A percentile compares a stretch with the other conserved stretches of the same genome.
phyloP scores from a whole-genome alignment of 2,888 invertebrate species.

The Notodonta ziczac region DNA sequence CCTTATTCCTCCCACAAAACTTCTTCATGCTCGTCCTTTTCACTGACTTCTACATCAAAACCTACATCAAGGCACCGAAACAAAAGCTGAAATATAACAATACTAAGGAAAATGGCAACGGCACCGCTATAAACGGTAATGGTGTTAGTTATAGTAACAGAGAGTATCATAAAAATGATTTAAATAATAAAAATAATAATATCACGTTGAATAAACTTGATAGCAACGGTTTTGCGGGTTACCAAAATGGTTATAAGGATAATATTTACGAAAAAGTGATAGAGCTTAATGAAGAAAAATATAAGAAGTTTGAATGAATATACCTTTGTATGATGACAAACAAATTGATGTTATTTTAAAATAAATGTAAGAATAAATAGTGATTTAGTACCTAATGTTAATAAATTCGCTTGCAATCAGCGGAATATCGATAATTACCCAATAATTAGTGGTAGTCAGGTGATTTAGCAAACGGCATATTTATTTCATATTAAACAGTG shows the following conservation, averaged over 20 bases:
- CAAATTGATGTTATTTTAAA: not conserved
- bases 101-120: not conserved
- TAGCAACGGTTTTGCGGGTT: not conserved
- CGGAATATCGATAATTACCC: too few relatives aligned
- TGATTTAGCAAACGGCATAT: too few relatives aligned
- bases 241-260: not conserved
- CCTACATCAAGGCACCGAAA: conserved; percentile 78
- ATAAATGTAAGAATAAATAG: too few relatives aligned
- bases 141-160: not conserved
- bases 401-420: too few relatives aligned
- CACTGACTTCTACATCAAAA: conserved; percentile 87
- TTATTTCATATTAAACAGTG: too few relatives aligned
- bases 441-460: too few relatives aligned
- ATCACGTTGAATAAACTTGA: not conserved
- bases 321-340: not conserved
- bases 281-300: not conserved
- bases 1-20: conserved; percentile 86
- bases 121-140: not conserved
- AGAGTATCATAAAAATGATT: not conserved
- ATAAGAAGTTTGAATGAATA: not conserved
- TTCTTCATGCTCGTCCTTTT: conserved; percentile 87
- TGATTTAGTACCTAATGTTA: too few relatives aligned
- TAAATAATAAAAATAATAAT: not conserved
- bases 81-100: not conserved
- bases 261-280: not conserved